A percentile compares a stretch with the other conserved stretches of the same genome.
These are phyloP conservation scores for Labia minor DNA, from an alignment of 2,888 invertebrate species.

Conservation along the genomic window DNA sequence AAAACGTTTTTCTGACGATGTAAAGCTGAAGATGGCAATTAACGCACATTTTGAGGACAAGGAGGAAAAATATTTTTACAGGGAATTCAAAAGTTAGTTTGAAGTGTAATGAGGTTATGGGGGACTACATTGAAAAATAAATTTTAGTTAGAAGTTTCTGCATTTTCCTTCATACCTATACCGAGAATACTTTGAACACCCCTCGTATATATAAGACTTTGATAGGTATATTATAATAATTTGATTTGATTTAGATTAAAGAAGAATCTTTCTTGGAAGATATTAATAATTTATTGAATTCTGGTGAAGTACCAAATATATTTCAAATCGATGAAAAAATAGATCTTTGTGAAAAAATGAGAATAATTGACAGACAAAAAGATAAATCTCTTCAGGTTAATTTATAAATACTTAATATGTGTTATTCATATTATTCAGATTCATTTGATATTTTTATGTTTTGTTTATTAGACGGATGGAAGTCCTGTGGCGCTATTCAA, in stretches of 20 bases:
- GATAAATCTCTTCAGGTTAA: constrained; percentile 62
- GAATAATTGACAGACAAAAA: constrained; percentile 70
- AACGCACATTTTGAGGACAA: no score
- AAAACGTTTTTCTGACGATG: no score
- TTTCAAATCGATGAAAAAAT: constrained; percentile 75
- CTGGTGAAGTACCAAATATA: constrained; percentile 88
- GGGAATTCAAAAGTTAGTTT: neutral
- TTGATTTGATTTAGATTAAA: constrained; percentile 53
- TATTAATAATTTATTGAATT: constrained; percentile 81
- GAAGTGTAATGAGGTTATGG: constrained; percentile 13
- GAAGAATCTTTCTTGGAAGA: constrained; percentile 89
- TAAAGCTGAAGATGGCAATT: no score
- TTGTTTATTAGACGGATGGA: constrained; percentile 63
- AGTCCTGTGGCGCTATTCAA: constrained; percentile 82
- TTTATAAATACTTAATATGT: no score
- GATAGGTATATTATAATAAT: constrained; percentile 14
- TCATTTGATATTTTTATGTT: neutral
- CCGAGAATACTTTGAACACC: no score
- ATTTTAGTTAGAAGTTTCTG: no score
- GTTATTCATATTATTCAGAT: neutral
- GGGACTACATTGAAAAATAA: no score
- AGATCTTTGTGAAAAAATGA: constrained; percentile 88
- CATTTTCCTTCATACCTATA: no score
- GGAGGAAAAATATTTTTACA: no score
- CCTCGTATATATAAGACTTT: no score